Evolutionary conservation across 2,888 invertebrate genomes (phyloP).

Genomic region (Timandra comae): DNA sequence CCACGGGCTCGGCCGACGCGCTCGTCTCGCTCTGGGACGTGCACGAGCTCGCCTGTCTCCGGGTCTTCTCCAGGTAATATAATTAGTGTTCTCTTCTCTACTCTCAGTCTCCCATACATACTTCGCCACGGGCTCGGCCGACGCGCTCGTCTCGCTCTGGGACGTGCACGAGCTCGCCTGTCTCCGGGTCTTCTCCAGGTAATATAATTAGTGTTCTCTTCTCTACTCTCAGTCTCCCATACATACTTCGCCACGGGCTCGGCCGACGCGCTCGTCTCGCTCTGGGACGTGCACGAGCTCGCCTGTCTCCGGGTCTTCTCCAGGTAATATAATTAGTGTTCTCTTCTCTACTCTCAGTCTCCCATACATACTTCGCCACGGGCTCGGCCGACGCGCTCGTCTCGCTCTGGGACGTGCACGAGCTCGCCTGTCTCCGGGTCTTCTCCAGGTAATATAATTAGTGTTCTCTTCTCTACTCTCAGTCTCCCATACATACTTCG

Average conservation of each 20-base stretch:
- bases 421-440: slow-evolving; percentile 93
- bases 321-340: too few species aligned
- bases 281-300: slow-evolving; percentile 97
- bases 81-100: too few species aligned
- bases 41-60: slow-evolving; percentile 92
- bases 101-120: too few species aligned
- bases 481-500: too few species aligned
- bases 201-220: too few species aligned
- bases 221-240: too few species aligned
- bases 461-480: too few species aligned
- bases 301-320: slow-evolving; percentile 95
- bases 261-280: slow-evolving; percentile 96
- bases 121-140: slow-evolving; percentile 98
- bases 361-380: slow-evolving; percentile 98
- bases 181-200: slow-evolving; percentile 92
- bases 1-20: slow-evolving; percentile 98
- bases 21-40: slow-evolving; percentile 98
- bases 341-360: too few species aligned
- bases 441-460: slow-evolving; percentile 92
- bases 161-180: slow-evolving; percentile 96
- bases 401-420: slow-evolving; percentile 96
- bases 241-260: slow-evolving; percentile 99
- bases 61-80: slow-evolving; percentile 93
- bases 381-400: slow-evolving; percentile 98
- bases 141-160: slow-evolving; percentile 98